phyloP scores from a whole-genome alignment of 2,113 vertebrate species.

The Isurus oxyrinchus region DNA sequence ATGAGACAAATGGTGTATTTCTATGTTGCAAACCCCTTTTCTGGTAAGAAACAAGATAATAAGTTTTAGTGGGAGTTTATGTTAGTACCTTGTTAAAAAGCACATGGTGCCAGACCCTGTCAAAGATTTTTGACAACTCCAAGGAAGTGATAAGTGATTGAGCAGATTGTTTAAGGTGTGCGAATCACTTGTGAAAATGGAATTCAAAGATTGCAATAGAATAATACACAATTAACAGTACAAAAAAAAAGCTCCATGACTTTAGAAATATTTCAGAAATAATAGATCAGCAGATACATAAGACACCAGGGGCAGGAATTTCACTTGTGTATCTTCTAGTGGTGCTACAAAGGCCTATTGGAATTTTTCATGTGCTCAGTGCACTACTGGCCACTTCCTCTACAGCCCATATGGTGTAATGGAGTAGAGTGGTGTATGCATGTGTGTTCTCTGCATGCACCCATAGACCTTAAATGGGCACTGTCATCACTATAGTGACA shows the following conservation, averaged over 20 bases:
- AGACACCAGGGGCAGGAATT: not conserved
- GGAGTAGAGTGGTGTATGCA: too few relatives aligned
- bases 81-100: too few relatives aligned
- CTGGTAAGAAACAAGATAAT: not conserved
- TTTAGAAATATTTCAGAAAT: not conserved
- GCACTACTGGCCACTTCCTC: too few relatives aligned
- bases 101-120: too few relatives aligned
- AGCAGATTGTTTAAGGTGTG: not conserved
- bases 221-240: not conserved
- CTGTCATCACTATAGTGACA: too few relatives aligned
- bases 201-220: not conserved
- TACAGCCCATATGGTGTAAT: too few relatives aligned
- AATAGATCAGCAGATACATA: not conserved
- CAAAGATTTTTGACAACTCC: not conserved
- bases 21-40: not conserved
- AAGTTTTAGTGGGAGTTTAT: not conserved
- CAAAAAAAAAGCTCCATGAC: not conserved
- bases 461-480: too few relatives aligned
- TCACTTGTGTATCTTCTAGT: too few relatives aligned
- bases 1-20: not conserved
- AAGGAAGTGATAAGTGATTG: not conserved
- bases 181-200: not conserved
- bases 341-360: too few relatives aligned
- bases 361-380: too few relatives aligned
- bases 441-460: too few relatives aligned